Percentiles rank a stretch among this genome's conserved stretches.
phyloP scores from a whole-genome alignment of 2,113 vertebrate species.

The Cyanoderma ruficeps region DNA sequence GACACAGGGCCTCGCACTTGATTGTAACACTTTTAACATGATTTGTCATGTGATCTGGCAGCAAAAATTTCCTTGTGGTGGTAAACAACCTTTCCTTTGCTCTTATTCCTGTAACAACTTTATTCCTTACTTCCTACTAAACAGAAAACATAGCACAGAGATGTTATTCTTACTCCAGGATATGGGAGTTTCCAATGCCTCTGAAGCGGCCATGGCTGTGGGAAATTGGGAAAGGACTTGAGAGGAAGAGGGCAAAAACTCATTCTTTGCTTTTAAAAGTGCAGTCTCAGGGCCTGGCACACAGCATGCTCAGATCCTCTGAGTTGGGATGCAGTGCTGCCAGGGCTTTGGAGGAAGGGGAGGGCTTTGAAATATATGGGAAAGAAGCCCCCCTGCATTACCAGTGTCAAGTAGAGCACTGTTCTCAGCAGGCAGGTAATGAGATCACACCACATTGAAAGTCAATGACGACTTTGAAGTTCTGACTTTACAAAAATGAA shows the following conservation, averaged over 20 bases:
- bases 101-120: not conserved
- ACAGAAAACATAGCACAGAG: not conserved
- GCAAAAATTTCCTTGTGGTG: not conserved
- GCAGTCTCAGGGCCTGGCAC: not conserved
- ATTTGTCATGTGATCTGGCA: not conserved
- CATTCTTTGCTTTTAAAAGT: not conserved
- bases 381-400: not conserved
- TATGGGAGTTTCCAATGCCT: not conserved
- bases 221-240: not conserved
- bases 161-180: not conserved
- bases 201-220: not conserved
- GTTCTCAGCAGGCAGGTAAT: not conserved
- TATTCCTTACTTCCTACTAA: not conserved
- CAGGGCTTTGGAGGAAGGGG: not conserved
- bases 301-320: not conserved
- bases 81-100: not conserved
- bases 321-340: not conserved
- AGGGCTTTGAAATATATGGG: not conserved
- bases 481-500: constrained; percentile 11
- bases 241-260: not conserved
- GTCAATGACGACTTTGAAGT: constrained; percentile 33
- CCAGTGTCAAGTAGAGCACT: not conserved
- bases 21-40: not conserved
- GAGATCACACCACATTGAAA: constrained; percentile 19
- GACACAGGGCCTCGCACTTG: not conserved